Conservation (phyloP, 2,113 vertebrate genomes). For the Megaceryle maxima region DNA sequence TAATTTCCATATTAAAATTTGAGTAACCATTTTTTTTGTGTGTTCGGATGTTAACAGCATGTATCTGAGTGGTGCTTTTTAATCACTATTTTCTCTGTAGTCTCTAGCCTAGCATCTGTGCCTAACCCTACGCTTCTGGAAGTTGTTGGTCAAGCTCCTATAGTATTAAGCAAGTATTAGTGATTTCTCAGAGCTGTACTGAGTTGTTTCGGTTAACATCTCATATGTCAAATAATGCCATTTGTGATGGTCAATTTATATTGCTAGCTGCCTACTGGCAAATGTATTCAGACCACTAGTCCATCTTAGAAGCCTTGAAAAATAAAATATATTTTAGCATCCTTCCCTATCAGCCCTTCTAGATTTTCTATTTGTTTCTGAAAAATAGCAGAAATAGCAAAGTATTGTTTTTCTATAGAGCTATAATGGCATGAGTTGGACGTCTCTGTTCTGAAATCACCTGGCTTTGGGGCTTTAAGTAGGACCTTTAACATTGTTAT, state of each 20-base stretch:
- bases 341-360: background rate
- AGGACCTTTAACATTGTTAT: constrained; percentile 45
- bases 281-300: background rate
- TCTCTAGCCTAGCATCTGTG: background rate
- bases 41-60: background rate
- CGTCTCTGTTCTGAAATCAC: constrained; percentile 18
- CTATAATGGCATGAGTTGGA: background rate
- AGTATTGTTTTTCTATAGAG: background rate
- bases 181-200: background rate
- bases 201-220: background rate
- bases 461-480: constrained; percentile 32
- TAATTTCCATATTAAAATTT: background rate
- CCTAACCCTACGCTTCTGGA: background rate
- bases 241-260: background rate
- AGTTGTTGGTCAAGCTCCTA: background rate
- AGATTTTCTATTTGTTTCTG: background rate
- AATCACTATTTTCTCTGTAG: background rate
- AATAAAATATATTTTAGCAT: background rate
- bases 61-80: background rate
- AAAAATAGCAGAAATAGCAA: background rate
- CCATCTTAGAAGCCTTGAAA: background rate
- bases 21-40: background rate
- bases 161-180: background rate
- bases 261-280: background rate
- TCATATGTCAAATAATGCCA: background rate